Evolutionary conservation across 2,888 invertebrate species (phyloP).

Genomic region (Allophyes oxyacanthae): DNA sequence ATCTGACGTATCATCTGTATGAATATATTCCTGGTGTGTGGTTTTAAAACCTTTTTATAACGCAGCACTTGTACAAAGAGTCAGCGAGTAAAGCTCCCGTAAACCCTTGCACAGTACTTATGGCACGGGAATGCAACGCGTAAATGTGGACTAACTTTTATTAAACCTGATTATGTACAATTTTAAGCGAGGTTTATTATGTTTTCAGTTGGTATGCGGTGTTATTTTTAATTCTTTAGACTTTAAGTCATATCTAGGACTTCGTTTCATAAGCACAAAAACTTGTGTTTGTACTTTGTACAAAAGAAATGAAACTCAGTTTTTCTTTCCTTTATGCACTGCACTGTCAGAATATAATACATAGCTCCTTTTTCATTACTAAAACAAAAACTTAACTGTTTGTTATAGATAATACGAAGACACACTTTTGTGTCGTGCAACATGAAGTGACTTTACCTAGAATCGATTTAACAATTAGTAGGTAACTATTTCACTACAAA

Average conservation of each 20-base stretch:
- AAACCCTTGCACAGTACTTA: slow-evolving; percentile 45
- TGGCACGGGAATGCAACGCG: slow-evolving; percentile 37
- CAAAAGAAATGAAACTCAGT: not conserved
- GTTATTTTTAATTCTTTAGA: slow-evolving; percentile 31
- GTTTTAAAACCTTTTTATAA: slow-evolving; percentile 53
- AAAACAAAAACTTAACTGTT: too few relatives aligned
- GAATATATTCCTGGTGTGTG: slow-evolving; percentile 42
- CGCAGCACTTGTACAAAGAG: slow-evolving; percentile 47
- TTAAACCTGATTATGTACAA: slow-evolving; percentile 43
- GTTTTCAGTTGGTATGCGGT: slow-evolving; percentile 16
- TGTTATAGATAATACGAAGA: too few relatives aligned
- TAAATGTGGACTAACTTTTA: slow-evolving; percentile 47
- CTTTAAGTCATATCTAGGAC: slow-evolving; percentile 21
- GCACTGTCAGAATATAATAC: too few relatives aligned
- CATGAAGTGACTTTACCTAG: too few relatives aligned
- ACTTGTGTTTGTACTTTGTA: not conserved
- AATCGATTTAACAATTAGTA: too few relatives aligned
- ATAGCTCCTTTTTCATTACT: too few relatives aligned
- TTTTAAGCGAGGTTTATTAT: slow-evolving; percentile 43
- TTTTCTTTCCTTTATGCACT: too few relatives aligned
- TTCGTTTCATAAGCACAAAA: too few relatives aligned
- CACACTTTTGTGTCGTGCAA: too few relatives aligned
- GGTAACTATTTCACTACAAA: too few relatives aligned
- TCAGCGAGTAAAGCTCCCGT: slow-evolving; percentile 42
- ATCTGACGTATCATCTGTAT: slow-evolving; percentile 37